These are phyloP conservation scores for Bungarus multicinctus DNA, from an alignment of 2,113 vertebrate species.

Conservation along the genomic window DNA sequence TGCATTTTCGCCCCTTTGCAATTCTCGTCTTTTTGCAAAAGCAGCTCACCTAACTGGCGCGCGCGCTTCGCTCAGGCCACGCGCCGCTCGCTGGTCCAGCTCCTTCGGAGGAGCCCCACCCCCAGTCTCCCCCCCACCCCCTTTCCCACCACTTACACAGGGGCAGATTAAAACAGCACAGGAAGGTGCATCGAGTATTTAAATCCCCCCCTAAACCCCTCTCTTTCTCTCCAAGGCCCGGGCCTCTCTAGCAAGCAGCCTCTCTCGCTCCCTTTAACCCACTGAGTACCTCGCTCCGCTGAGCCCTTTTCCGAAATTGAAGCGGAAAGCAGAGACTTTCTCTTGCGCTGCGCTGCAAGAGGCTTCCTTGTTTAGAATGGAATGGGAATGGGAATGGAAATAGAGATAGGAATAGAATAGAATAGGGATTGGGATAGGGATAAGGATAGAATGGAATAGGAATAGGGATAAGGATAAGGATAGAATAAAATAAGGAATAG, in stretches of 20 bases:
- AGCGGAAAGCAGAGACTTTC: background rate
- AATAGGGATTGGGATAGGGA: no score
- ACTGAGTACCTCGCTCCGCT: background rate
- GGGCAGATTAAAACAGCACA: slow-evolving; percentile 4
- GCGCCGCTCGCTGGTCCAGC: background rate
- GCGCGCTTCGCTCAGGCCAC: background rate
- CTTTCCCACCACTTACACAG: background rate
- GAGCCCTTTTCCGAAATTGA: background rate
- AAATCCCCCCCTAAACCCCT: background rate
- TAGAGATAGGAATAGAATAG: no score
- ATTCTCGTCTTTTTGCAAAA: background rate
- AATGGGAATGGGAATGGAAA: no score
- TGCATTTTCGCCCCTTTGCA: background rate
- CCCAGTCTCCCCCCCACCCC: background rate
- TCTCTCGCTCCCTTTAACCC: slow-evolving; percentile 7
- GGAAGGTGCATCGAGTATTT: slow-evolving; percentile 25
- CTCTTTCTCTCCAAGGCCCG: background rate
- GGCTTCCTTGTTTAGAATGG: background rate
- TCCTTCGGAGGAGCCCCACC: background rate
- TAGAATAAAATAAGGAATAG: no score
- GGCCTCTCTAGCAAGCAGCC: background rate
- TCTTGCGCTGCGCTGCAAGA: background rate
- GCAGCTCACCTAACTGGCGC: background rate
- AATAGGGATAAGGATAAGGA: no score
- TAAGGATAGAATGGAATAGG: no score